These are phyloP conservation scores for Crotalus viridis DNA, from an alignment of 2,113 vertebrate genomes.

Conservation along the genomic window DNA sequence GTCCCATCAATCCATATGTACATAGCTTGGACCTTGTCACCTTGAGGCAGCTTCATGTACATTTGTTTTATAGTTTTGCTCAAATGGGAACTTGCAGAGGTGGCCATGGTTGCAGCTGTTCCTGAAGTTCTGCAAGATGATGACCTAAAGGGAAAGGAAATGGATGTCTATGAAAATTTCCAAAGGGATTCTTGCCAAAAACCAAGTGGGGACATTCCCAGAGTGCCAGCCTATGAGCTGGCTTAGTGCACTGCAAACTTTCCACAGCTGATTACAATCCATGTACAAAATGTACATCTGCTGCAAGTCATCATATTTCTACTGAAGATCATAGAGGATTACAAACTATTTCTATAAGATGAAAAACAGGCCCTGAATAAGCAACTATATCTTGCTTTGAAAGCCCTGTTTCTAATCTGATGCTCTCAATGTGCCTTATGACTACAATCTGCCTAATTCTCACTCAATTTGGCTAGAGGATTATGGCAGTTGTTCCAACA, in stretches of 20 bases:
- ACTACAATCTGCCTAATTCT: not conserved
- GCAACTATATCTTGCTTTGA: not conserved
- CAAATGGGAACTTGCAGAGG: conserved; percentile 84
- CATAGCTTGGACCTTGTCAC: conserved; percentile 87
- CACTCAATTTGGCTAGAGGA: not conserved
- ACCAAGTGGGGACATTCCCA: not conserved
- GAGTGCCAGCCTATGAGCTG: not conserved
- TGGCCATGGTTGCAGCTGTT: conserved; percentile 78
- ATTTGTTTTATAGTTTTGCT: conserved; percentile 89
- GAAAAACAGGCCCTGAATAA: not conserved
- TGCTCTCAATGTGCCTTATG: not conserved
- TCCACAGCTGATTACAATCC: not conserved
- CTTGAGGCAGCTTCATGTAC: conserved; percentile 89
- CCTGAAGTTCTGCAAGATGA: conserved; percentile 54
- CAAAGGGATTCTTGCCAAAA: not conserved
- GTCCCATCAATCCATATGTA: conserved; percentile 96
- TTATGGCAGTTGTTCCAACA: not conserved
- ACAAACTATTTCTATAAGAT: not conserved
- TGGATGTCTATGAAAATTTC: not conserved
- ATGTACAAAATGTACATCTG: not conserved
- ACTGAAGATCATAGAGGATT: not conserved
- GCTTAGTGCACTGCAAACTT: not conserved
- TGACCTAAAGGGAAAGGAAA: not conserved
- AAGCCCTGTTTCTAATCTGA: not conserved
- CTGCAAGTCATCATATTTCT: not conserved